A percentile compares a stretch with the other conserved stretches of the same genome.
Evolutionary conservation across 2,797 vertebrate species (phyloP).

Genomic region (Cynodonichthys magdalenae): DNA sequence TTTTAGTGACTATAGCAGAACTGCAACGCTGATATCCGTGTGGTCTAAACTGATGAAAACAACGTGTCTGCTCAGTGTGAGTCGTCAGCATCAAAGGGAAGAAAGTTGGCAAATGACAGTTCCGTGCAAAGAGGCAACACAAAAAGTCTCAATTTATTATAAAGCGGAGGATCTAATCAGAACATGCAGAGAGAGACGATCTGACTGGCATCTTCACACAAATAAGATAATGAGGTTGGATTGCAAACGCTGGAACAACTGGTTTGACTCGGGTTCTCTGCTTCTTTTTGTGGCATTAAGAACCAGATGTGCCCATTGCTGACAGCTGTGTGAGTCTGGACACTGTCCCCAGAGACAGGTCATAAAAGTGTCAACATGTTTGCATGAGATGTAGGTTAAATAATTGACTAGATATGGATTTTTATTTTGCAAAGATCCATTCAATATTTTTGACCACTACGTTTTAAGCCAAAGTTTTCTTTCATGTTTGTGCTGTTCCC

Average conservation of each 20-base stretch:
- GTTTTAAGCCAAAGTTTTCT: background rate
- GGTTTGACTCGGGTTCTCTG: background rate
- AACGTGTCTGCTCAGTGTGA: slow-evolving; percentile 27
- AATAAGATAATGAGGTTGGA: slow-evolving; percentile 35
- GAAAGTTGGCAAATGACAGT: slow-evolving; percentile 12
- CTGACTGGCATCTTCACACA: slow-evolving; percentile 32
- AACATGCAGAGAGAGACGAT: slow-evolving; percentile 29
- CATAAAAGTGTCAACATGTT: slow-evolving; percentile 43
- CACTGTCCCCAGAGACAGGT: slow-evolving; percentile 24
- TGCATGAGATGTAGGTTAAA: slow-evolving; percentile 31
- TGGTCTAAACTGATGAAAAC: slow-evolving; percentile 31
- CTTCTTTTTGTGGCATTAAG: slow-evolving; percentile 39
- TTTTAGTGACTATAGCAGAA: slow-evolving; percentile 20
- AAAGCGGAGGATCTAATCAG: slow-evolving; percentile 23
- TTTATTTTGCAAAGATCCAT: background rate
- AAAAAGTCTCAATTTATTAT: slow-evolving; percentile 19
- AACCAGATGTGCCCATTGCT: slow-evolving; percentile 50
- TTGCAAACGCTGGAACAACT: slow-evolving; percentile 25
- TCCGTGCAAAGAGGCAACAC: slow-evolving; percentile 8
- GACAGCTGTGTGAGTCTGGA: slow-evolving; percentile 43
- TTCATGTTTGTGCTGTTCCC: slow-evolving; percentile 4
- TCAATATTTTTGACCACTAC: background rate
- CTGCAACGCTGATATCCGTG: slow-evolving; percentile 34
- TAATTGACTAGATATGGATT: slow-evolving; percentile 18
- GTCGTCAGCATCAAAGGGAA: slow-evolving; percentile 25